These are phyloP conservation scores for Mus musculus DNA, from an alignment of 2,113 vertebrate genomes.

Conservation along the genomic window GRCm39 chr15:31270001-31270500, in stretches of 20 bases:
- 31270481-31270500: rapidly evolving
- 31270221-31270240: neutral
- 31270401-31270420: neutral
- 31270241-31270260: neutral
- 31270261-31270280: too few species aligned
- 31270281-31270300: rapidly evolving
- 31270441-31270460: neutral
- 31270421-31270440: neutral
- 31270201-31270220: neutral
- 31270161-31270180: neutral
- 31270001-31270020: neutral
- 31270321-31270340: neutral
- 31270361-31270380: neutral
- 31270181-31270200: neutral
- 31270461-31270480: neutral
- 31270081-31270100: neutral
- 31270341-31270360: neutral
- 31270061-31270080: neutral
- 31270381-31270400: neutral
- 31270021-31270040: neutral
- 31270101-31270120: neutral
- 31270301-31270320: neutral
- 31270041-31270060: neutral
- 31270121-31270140: neutral
- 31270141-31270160: neutral